These are phyloP conservation scores for Equus przewalskii DNA, from an alignment of 2,113 vertebrate species.

Conservation along the genomic window DNA sequence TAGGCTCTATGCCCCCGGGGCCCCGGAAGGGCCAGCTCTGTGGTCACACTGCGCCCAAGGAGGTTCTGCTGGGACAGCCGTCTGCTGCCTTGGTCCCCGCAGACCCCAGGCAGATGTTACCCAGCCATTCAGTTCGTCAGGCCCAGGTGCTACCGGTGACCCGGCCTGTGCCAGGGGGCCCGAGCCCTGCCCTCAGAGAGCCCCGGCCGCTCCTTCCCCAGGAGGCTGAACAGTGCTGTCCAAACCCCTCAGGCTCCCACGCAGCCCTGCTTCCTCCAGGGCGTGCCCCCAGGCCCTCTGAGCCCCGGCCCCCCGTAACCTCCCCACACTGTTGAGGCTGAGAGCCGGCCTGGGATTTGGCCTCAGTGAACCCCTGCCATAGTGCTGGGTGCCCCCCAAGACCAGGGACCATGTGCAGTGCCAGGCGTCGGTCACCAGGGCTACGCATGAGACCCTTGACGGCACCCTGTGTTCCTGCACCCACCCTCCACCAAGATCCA, in stretches of 20 bases:
- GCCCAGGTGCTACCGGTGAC: too few species aligned
- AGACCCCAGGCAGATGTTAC: neutral
- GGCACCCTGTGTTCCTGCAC: neutral
- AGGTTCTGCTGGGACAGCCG: too few species aligned
- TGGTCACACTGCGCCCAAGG: too few species aligned
- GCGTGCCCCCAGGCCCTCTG: neutral
- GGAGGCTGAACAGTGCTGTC: too few species aligned
- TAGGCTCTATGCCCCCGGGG: neutral
- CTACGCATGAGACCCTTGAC: accelerated
- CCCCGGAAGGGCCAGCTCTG: too few species aligned
- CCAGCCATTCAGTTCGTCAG: neutral
- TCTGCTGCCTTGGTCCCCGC: accelerated
- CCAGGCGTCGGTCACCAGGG: neutral
- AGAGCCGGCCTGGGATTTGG: accelerated
- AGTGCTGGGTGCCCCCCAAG: neutral
- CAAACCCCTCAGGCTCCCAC: too few species aligned
- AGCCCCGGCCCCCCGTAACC: accelerated
- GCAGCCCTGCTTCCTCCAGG: neutral
- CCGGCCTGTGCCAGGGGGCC: neutral
- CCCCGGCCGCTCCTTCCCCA: too few species aligned
- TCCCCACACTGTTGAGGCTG: too few species aligned
- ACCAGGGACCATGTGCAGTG: neutral
- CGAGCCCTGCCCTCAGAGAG: neutral
- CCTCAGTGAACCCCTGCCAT: accelerated
- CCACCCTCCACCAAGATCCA: neutral